Conservation (phyloP, 2,113 vertebrate genomes). For the Limnothrissa miodon region DNA sequence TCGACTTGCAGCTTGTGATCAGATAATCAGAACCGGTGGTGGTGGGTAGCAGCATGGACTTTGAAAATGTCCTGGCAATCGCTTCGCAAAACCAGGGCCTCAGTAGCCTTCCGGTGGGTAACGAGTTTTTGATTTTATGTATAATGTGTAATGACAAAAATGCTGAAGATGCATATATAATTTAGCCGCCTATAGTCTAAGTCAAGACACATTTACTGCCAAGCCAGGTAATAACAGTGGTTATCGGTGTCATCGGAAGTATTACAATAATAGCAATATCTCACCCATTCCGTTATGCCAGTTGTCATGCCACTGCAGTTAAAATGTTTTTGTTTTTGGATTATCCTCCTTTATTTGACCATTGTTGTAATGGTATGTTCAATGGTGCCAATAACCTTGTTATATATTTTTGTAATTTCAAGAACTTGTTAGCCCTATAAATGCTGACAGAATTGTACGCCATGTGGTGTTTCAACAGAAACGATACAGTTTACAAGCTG, state of each 20-base stretch:
- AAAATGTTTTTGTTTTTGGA: not conserved
- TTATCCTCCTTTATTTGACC: not conserved
- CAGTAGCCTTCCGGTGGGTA: slow-evolving; percentile 72
- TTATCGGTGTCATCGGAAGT: no score
- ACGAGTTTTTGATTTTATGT: not conserved
- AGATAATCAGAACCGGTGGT: not conserved
- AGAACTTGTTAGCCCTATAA: not conserved
- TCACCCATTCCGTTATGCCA: not conserved
- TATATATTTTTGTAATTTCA: not conserved
- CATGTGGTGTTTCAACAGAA: slow-evolving; percentile 67
- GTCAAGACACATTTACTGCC: not conserved
- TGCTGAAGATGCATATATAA: not conserved
- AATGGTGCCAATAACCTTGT: no score
- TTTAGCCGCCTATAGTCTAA: no score
- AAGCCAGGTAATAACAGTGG: no score
- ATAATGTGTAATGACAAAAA: not conserved
- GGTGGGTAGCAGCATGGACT: slow-evolving; percentile 77
- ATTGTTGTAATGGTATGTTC: no score
- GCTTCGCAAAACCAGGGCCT: slow-evolving; percentile 83
- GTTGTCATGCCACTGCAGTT: not conserved
- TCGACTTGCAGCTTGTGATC: not conserved
- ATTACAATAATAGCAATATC: not conserved
- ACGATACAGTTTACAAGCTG: slow-evolving; percentile 92
- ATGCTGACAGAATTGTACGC: not conserved
- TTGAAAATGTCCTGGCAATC: slow-evolving; percentile 80